Evolutionary conservation across 2,888 invertebrate genomes (phyloP).

Genomic region (Drosophila neoperkinsi): DNA sequence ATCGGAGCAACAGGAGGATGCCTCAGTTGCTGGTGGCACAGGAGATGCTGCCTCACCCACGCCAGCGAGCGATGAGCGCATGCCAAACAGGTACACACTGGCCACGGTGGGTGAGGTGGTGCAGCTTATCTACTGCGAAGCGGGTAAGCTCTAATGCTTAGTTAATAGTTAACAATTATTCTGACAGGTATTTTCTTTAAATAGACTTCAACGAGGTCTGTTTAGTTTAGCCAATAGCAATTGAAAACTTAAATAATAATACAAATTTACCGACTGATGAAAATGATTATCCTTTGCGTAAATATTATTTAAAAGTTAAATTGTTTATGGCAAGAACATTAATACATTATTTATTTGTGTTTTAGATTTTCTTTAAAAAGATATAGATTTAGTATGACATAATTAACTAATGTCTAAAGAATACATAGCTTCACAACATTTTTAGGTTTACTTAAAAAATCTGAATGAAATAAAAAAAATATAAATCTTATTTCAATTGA

Average conservation of each 20-base stretch:
- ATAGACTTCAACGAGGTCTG: neutral
- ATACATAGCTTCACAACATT: neutral
- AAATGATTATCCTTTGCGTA: neutral
- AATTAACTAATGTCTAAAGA: neutral
- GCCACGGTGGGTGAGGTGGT: slow-evolving; percentile 91
- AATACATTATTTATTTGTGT: too few species aligned
- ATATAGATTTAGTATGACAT: neutral
- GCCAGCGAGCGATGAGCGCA: slow-evolving; percentile 65
- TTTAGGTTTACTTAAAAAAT: neutral
- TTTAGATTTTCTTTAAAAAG: neutral
- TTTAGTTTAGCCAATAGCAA: too few species aligned
- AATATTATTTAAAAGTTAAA: neutral
- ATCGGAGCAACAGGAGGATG: slow-evolving; percentile 34
- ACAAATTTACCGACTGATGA: neutral
- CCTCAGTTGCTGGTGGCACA: slow-evolving; percentile 13
- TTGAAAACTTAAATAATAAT: neutral
- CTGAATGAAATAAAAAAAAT: neutral
- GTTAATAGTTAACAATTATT: neutral
- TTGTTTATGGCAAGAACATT: neutral
- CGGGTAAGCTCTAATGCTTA: slow-evolving; percentile 85
- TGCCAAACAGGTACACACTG: slow-evolving; percentile 86
- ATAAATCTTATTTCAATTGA: neutral
- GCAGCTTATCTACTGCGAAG: slow-evolving; percentile 88
- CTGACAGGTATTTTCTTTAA: neutral
- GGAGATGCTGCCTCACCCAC: slow-evolving; percentile 32